These are phyloP conservation scores for Mamestra configurata DNA, from an alignment of 1,140 invertebrate genomes.

Conservation along the genomic window DNA sequence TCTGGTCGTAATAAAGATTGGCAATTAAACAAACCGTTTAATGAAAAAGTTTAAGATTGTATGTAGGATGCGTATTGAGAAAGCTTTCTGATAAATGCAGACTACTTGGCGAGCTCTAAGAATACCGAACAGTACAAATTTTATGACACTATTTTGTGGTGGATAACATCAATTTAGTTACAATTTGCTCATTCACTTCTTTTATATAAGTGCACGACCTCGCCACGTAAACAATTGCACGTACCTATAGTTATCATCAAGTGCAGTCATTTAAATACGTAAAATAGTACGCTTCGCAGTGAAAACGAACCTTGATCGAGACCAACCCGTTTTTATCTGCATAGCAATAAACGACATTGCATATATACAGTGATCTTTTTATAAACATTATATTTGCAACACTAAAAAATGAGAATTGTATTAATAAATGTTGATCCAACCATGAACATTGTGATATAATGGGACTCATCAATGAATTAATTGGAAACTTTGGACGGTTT, in stretches of 20 bases:
- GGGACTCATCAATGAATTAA: slow-evolving; percentile 66
- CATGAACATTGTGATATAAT: slow-evolving; percentile 48
- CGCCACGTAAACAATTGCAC: background rate
- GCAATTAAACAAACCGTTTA: too few relatives aligned
- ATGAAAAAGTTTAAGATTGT: too few relatives aligned
- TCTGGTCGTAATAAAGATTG: too few relatives aligned
- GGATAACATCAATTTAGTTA: background rate
- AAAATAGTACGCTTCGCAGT: background rate
- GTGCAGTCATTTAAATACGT: background rate
- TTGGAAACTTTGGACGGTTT: slow-evolving; percentile 90
- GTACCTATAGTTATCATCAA: background rate
- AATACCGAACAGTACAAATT: too few relatives aligned
- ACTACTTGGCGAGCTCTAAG: too few relatives aligned
- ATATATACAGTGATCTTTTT: background rate
- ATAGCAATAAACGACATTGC: slow-evolving; percentile 28
- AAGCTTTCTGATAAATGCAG: too few relatives aligned
- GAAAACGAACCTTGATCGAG: slow-evolving; percentile 13
- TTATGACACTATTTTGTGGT: background rate
- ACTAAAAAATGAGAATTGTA: background rate
- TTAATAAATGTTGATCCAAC: background rate
- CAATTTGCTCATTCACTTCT: background rate
- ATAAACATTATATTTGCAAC: background rate
- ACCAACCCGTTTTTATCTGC: slow-evolving; percentile 22
- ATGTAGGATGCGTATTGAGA: too few relatives aligned
- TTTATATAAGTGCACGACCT: background rate